phyloP scores from a whole-genome alignment of 2,113 vertebrate genomes.

The Mirza zaza region DNA sequence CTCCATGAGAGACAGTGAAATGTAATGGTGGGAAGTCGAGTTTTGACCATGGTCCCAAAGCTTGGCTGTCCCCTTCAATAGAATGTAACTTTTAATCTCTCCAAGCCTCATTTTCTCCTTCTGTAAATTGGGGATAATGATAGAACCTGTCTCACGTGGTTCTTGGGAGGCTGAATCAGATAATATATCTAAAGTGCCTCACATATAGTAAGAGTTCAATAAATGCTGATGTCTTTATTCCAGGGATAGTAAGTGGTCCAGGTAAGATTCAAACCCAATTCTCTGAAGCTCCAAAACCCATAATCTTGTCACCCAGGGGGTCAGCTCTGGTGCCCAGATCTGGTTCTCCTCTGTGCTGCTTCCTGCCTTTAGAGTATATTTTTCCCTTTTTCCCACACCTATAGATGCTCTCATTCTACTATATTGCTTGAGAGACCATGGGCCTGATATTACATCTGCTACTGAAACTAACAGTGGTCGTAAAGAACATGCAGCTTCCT shows the following conservation, averaged over 20 bases:
- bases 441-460: background rate
- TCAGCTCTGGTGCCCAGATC: background rate
- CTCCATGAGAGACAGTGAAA: background rate
- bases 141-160: background rate
- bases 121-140: background rate
- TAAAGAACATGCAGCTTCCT: constrained; percentile 30
- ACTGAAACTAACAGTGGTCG: background rate
- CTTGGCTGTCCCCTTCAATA: background rate
- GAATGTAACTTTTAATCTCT: background rate
- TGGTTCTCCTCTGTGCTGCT: background rate
- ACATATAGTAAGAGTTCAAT: background rate
- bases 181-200: too few species aligned
- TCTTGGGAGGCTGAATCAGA: background rate
- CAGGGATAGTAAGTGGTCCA: background rate
- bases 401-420: background rate
- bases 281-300: background rate
- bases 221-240: background rate
- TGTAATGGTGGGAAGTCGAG: accelerated
- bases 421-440: background rate
- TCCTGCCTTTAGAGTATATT: background rate
- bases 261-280: background rate
- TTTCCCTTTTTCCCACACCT: background rate
- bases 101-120: background rate
- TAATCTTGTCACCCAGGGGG: background rate
- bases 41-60: background rate